Evolutionary conservation across 2,797 vertebrate species (phyloP).

Genomic region (Onychomys arenicola): DNA sequence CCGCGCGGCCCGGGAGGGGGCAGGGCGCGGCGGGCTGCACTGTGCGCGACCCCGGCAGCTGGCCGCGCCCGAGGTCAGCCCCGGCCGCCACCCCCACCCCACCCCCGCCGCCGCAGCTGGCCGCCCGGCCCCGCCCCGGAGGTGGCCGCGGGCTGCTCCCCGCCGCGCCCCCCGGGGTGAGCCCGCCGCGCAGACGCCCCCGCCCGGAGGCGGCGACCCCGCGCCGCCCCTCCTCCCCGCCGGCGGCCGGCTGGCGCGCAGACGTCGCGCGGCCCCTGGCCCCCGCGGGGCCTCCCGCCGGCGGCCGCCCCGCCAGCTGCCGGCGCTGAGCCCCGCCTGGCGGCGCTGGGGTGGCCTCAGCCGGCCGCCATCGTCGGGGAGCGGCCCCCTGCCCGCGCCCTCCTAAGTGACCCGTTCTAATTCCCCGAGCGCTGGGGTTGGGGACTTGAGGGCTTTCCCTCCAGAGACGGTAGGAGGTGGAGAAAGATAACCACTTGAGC

Average conservation of each 20-base stretch:
- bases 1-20: not conserved
- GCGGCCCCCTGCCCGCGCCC: not conserved
- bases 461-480: not conserved
- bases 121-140: slow-evolving; percentile 66
- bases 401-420: not conserved
- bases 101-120: slow-evolving; percentile 63
- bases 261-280: slow-evolving; percentile 7
- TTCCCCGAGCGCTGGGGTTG: not conserved
- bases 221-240: not conserved
- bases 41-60: slow-evolving; percentile 75
- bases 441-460: not conserved
- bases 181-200: not conserved
- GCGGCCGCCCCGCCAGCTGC: slow-evolving; percentile 64
- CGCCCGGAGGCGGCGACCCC: slow-evolving; percentile 46
- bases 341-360: slow-evolving; percentile 48
- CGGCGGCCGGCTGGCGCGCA: not conserved
- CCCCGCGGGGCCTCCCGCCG: slow-evolving; percentile 60
- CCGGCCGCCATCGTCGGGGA: not conserved
- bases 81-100: slow-evolving; percentile 22
- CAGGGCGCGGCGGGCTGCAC: slow-evolving; percentile 63
- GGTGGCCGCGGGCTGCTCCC: slow-evolving; percentile 45
- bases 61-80: slow-evolving; percentile 64
- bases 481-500: not conserved
- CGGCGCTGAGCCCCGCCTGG: slow-evolving; percentile 13
- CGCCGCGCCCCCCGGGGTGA: not conserved